A percentile compares a stretch with the other conserved stretches of the same genome.
Conservation (phyloP, 2,797 vertebrate species). For the Sebastes glaucus region DNA sequence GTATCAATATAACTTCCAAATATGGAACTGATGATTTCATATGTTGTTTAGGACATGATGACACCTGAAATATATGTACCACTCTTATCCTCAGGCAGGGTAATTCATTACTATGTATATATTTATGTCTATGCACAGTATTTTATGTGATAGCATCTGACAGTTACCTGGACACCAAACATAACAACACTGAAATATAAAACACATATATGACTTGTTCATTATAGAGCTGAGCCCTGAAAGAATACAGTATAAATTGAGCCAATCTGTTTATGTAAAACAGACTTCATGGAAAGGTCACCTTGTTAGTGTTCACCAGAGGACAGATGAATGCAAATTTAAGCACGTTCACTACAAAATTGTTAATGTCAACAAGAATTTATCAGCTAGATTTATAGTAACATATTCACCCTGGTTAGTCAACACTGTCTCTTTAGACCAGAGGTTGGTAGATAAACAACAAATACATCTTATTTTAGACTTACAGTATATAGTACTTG, state of each 20-base stretch:
- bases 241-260: neutral
- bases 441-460: neutral
- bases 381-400: neutral
- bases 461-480: neutral
- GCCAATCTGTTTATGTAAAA: neutral
- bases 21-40: neutral
- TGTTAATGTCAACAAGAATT: constrained; percentile 39
- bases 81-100: neutral
- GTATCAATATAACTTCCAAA: neutral
- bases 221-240: neutral
- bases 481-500: neutral
- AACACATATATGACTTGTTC: neutral
- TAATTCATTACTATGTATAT: neutral
- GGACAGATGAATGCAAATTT: neutral
- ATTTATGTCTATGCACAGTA: neutral
- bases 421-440: neutral
- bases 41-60: neutral
- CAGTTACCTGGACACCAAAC: neutral
- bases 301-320: neutral
- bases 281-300: constrained; percentile 1
- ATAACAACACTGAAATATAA: neutral
- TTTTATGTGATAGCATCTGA: neutral
- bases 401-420: neutral
- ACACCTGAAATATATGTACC: neutral
- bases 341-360: neutral